phyloP scores from a whole-genome alignment of 2,888 invertebrate species.

The Alviniconcha strummeri region DNA sequence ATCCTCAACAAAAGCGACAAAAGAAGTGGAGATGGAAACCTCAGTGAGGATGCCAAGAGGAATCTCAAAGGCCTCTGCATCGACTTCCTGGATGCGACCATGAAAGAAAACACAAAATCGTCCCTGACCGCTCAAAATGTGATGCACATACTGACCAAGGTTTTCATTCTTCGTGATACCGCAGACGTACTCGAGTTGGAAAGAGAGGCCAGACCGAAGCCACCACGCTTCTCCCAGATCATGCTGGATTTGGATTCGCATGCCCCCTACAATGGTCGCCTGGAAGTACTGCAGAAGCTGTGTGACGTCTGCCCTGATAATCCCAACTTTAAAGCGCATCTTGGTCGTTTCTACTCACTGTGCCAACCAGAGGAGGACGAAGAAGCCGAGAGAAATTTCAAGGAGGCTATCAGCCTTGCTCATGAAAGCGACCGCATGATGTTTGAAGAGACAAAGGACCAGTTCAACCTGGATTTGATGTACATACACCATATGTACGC shows the following conservation, averaged over 20 bases:
- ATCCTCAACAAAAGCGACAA: constrained; percentile 7
- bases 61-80: constrained; percentile 40
- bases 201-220: constrained; percentile 36
- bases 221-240: constrained; percentile 44
- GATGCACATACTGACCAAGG: constrained; percentile 38
- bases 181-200: constrained; percentile 42
- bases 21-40: constrained; percentile 21
- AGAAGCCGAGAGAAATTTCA: constrained; percentile 46
- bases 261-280: constrained; percentile 46
- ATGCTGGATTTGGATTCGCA: constrained; percentile 46
- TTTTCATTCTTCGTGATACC: constrained; percentile 50
- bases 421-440: constrained; percentile 25
- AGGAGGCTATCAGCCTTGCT: constrained; percentile 40
- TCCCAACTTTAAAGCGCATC: constrained; percentile 48
- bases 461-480: constrained; percentile 43
- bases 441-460: neutral
- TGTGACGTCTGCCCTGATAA: constrained; percentile 47
- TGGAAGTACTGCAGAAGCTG: constrained; percentile 44
- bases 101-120: constrained; percentile 38
- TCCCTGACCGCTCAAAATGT: constrained; percentile 36
- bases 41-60: constrained; percentile 39
- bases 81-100: constrained; percentile 43
- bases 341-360: constrained; percentile 48
- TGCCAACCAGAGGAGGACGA: constrained; percentile 48
- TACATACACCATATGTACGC: constrained; percentile 56